phyloP scores from a whole-genome alignment of 2,113 vertebrate species.

The Columba livia region DNA sequence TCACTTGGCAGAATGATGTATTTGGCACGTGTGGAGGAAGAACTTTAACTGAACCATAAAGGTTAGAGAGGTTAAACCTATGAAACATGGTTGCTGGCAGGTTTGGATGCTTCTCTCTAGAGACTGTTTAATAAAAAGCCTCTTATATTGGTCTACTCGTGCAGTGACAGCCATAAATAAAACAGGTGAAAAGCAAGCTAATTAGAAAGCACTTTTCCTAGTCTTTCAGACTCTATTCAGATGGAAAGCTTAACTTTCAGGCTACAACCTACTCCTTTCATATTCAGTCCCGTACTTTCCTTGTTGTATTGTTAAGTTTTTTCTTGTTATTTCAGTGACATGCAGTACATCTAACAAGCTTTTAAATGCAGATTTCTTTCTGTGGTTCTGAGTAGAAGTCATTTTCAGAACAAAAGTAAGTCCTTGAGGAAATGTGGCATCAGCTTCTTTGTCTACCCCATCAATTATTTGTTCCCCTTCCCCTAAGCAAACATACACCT shows the following conservation, averaged over 20 bases:
- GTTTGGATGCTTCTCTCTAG: not conserved
- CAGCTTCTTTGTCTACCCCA: not conserved
- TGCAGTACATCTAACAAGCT: not conserved
- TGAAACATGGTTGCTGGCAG: constrained; percentile 18
- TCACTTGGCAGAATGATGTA: not conserved
- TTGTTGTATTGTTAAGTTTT: not conserved
- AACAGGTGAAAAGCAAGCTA: constrained; percentile 18
- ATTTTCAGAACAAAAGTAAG: constrained; percentile 5
- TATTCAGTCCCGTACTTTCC: not conserved
- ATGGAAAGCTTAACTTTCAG: not conserved
- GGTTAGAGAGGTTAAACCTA: constrained; percentile 8
- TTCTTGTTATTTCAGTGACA: not conserved
- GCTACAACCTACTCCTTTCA: not conserved
- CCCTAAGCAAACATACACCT: not conserved
- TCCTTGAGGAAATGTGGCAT: not conserved
- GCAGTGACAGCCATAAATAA: not conserved
- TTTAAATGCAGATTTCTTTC: not conserved
- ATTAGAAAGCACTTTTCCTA: constrained; percentile 41
- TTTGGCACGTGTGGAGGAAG: not conserved
- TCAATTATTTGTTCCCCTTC: not conserved
- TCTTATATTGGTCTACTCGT: not conserved
- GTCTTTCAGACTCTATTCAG: constrained; percentile 20
- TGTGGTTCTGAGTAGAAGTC: not conserved
- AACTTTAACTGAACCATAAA: constrained; percentile 30
- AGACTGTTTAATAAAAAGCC: constrained; percentile 8